Base-by-base conservation (phyloP, 2,797 vertebrate species). In the Halcyon badia region DNA sequence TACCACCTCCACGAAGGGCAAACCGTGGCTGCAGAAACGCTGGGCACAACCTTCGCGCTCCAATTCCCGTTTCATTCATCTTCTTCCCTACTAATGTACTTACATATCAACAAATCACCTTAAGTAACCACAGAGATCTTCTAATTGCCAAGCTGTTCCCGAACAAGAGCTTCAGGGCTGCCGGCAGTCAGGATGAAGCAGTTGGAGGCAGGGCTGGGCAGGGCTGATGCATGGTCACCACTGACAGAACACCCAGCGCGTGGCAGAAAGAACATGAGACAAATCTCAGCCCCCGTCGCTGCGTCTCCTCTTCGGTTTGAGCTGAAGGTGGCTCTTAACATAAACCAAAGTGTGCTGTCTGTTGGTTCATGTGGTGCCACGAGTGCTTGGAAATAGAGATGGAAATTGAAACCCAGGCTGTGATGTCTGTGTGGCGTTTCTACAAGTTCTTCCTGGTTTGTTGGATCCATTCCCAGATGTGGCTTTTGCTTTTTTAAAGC, bases 61-160 rank as follows among this genome's bases (percentile, higher is more conserved):
- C 21, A 10, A 3, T 18, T 35, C 39, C 44, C 4, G 1, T 22
- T 71, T 51, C 75, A 13, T 77, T 57, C 64, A 33, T 14, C 21
- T 65, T 69, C 71, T 83, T 44, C 83, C 69, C 33, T 73, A 25
- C 52, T 76, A 51, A 66, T 22, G 56, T 41, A 20, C 31, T 52
- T 33, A 25, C 30, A 10, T 17, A 31, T 51, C 37, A 69, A 56
- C 39, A 60, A 66, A 69, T 57, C 76, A 85, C 44, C 71, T 24
- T 41, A 70, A 77, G 64, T 12, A 58, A 83, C 35, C 68, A 28
- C 33, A 54, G 54, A 48, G 65, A 52, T 76, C 68, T 89, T 96
- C 49, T 82, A 81, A 96, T 87, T 54, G 80, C 91, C 72, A 66
- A 81, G 90, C 83, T 78, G 77, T 64, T 93, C 91, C 92, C 93